A percentile compares a stretch with the other conserved stretches of the same genome.
phyloP scores from a whole-genome alignment of 2,113 vertebrate genomes.

The Dipodomys stephensi region DNA sequence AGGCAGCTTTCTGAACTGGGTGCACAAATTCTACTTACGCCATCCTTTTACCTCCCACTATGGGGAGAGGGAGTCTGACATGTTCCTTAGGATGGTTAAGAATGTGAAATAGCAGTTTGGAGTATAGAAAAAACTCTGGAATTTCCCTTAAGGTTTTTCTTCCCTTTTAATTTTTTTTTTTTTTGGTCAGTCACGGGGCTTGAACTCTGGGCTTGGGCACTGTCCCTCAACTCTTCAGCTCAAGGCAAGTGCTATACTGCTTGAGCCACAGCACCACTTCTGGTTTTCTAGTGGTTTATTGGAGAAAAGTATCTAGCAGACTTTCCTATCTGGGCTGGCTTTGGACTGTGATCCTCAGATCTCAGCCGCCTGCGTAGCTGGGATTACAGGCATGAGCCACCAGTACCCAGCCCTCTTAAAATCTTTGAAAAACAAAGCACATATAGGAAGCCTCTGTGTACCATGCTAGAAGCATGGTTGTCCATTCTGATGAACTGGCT shows the following conservation, averaged over 20 bases:
- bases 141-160: background rate
- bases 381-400: too few species aligned
- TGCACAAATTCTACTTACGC: background rate
- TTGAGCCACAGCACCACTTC: too few species aligned
- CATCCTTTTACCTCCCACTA: background rate
- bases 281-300: too few species aligned
- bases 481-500: background rate
- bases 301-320: too few species aligned
- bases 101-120: background rate
- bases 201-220: too few species aligned
- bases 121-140: background rate
- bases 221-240: too few species aligned
- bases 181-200: too few species aligned
- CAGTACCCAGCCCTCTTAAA: background rate
- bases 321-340: too few species aligned
- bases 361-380: too few species aligned
- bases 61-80: background rate
- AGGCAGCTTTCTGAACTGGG: background rate
- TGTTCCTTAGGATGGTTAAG: background rate
- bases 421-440: background rate
- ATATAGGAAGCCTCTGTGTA: background rate
- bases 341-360: too few species aligned
- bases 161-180: too few species aligned
- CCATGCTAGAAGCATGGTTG: background rate
- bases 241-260: too few species aligned